Percentiles rank a stretch among this genome's conserved stretches.
Evolutionary conservation across 2,888 invertebrate species (phyloP).

Genomic region (Cheilosia variabilis): DNA sequence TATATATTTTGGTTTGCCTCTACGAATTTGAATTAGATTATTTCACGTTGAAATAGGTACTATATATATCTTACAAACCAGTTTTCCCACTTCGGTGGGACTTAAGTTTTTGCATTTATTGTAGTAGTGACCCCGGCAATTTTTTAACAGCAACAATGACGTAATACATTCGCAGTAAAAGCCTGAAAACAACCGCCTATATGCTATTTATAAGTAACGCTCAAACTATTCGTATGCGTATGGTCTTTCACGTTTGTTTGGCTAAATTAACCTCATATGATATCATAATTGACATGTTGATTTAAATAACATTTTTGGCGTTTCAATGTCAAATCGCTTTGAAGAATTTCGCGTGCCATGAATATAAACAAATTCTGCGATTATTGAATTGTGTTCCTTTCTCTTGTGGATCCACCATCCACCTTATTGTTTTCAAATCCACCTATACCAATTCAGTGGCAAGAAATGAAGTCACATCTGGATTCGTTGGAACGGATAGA

Average conservation of each 20-base stretch:
- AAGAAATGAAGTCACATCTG: too few relatives aligned
- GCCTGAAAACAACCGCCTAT: conserved; percentile 16
- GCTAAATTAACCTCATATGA: conserved; percentile 27
- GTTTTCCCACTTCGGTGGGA: conserved; percentile 63
- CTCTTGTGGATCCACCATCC: background rate
- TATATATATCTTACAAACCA: conserved; percentile 37
- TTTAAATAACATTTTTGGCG: conserved; percentile 21
- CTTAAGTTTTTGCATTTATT: conserved; percentile 60
- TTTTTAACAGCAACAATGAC: conserved; percentile 46
- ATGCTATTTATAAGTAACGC: background rate
- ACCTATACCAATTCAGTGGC: background rate
- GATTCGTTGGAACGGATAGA: background rate
- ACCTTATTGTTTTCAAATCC: background rate
- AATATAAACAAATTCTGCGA: background rate
- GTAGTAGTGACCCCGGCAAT: conserved; percentile 60
- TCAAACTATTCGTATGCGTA: background rate
- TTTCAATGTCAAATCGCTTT: conserved; percentile 55
- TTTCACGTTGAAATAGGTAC: background rate
- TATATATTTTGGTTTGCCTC: conserved; percentile 34
- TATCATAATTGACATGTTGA: conserved; percentile 39
- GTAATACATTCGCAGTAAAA: conserved; percentile 36
- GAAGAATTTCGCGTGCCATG: conserved; percentile 34
- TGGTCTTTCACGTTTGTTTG: conserved; percentile 4
- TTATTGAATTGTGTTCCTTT: background rate
- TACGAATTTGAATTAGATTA: conserved; percentile 25